Evolutionary conservation across 2,113 vertebrate species (phyloP).

Genomic region (Myotis brandtii): DNA sequence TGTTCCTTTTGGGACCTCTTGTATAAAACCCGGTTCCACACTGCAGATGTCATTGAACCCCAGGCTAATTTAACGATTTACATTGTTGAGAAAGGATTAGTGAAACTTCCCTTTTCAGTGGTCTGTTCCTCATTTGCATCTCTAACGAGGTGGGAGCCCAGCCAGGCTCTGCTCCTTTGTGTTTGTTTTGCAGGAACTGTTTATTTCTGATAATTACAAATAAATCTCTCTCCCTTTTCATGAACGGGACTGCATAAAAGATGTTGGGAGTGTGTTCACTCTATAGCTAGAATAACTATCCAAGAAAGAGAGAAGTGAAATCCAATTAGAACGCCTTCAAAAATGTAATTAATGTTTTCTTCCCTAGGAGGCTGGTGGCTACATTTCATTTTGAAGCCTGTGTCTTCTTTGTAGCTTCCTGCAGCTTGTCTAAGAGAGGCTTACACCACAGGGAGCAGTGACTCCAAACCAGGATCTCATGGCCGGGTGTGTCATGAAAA

Average conservation of each 20-base stretch:
- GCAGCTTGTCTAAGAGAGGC: conserved; percentile 53
- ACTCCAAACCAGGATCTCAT: conserved; percentile 9
- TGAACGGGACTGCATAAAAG: conserved; percentile 77
- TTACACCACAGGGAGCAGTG: neutral
- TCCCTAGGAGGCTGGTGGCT: conserved; percentile 43
- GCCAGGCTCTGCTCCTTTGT: conserved; percentile 88
- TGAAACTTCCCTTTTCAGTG: conserved; percentile 70
- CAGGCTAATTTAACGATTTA: conserved; percentile 77
- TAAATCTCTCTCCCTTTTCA: conserved; percentile 86
- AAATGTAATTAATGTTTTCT: conserved; percentile 80
- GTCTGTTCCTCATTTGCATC: conserved; percentile 86
- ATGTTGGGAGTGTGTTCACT: conserved; percentile 53
- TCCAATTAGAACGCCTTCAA: conserved; percentile 76
- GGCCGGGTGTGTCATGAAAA: neutral
- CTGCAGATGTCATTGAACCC: conserved; percentile 74
- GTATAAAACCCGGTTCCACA: conserved; percentile 16
- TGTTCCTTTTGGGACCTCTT: conserved; percentile 66
- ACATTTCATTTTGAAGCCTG: conserved; percentile 66
- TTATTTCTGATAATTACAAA: conserved; percentile 88
- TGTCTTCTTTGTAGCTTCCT: conserved; percentile 25
- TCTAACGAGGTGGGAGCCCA: conserved; percentile 84
- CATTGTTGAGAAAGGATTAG: conserved; percentile 85
- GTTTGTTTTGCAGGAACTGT: conserved; percentile 86
- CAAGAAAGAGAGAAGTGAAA: conserved; percentile 75
- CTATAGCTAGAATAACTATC: conserved; percentile 26